These are phyloP conservation scores for Pogonus chalceus DNA, from an alignment of 1,140 invertebrate species.

Conservation along the genomic window DNA sequence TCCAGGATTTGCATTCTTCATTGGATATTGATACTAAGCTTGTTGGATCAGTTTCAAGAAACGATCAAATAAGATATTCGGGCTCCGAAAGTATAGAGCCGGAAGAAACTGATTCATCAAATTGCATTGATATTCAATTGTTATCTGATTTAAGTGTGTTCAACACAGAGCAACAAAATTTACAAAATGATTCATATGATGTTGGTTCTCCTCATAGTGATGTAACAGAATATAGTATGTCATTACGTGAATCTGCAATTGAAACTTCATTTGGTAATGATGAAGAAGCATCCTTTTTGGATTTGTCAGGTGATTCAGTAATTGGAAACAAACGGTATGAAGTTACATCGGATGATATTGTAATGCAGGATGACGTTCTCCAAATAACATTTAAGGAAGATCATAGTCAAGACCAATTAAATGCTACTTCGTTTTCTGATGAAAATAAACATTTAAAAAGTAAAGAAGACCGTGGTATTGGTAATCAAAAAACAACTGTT, in stretches of 20 bases:
- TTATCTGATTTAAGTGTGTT: constrained; percentile 15
- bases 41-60: not conserved
- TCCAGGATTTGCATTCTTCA: too few species aligned
- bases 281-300: not conserved
- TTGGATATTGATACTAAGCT: not conserved
- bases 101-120: constrained; percentile 28
- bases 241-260: not conserved
- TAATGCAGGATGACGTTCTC: constrained; percentile 35
- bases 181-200: constrained; percentile 12
- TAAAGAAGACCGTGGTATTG: not conserved
- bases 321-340: constrained; percentile 5
- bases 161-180: not conserved
- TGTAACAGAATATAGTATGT: constrained; percentile 2
- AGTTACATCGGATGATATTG: constrained; percentile 26
- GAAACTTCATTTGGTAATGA: not conserved
- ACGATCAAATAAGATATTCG: not conserved
- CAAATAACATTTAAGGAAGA: constrained; percentile 30
- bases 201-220: constrained; percentile 18
- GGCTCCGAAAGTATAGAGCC: constrained; percentile 7
- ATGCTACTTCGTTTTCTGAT: not conserved
- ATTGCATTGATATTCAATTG: constrained; percentile 14
- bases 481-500: not conserved
- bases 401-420: not conserved
- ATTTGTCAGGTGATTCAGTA: not conserved
- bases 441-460: not conserved